phyloP scores from a whole-genome alignment of 2,888 invertebrate species.

The Camponotus fellah region DNA sequence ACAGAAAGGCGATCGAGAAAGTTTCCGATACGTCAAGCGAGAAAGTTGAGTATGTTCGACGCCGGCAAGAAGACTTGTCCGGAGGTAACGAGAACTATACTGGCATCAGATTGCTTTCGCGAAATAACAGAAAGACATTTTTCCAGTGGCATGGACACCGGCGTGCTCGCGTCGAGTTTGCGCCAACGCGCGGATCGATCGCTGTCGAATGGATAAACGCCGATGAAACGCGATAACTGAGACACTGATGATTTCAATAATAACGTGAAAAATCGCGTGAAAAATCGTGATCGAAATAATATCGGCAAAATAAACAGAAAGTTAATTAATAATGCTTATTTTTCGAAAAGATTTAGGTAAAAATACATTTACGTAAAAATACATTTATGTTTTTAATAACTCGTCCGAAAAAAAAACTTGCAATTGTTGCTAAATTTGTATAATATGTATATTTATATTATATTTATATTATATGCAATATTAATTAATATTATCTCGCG shows the following conservation, averaged over 20 bases:
- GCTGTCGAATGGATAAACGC: slow-evolving; percentile 48
- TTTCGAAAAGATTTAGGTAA: neutral
- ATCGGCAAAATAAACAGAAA: neutral
- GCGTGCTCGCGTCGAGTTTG: slow-evolving; percentile 56
- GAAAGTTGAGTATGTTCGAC: slow-evolving; percentile 17
- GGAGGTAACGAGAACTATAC: slow-evolving; percentile 61
- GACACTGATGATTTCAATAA: neutral
- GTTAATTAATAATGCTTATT: neutral
- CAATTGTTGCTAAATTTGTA: neutral
- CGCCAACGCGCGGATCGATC: slow-evolving; percentile 62
- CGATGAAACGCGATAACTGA: neutral
- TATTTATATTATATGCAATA: neutral
- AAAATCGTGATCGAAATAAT: neutral
- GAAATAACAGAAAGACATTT: slow-evolving; percentile 73
- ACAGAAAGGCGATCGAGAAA: slow-evolving; percentile 38
- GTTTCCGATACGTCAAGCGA: slow-evolving; percentile 56
- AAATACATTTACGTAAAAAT: neutral
- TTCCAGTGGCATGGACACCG: slow-evolving; percentile 68
- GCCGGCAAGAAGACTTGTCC: slow-evolving; percentile 64
- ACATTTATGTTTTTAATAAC: neutral
- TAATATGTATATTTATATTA: neutral
- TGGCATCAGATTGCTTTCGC: slow-evolving; percentile 70
- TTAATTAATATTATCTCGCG: slow-evolving; percentile 14
- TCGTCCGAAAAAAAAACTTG: neutral
- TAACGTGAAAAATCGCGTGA: neutral